A percentile compares a stretch with the other conserved stretches of the same genome.
These are phyloP conservation scores for Gadus chalcogrammus DNA, from an alignment of 2,113 vertebrate species.

Conservation along the genomic window DNA sequence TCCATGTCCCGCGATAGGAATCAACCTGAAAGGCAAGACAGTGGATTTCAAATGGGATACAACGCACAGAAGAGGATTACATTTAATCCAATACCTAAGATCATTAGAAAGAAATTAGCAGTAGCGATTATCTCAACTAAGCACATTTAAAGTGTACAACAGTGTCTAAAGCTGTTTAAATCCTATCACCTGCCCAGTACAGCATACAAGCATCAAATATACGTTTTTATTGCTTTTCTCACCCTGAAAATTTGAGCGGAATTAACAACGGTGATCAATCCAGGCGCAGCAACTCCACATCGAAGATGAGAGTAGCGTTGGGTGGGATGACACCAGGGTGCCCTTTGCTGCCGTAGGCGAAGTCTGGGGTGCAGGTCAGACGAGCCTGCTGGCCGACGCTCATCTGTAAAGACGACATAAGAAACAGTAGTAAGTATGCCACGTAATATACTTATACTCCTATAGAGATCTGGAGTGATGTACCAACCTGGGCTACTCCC, in stretches of 20 bases:
- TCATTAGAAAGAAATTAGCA: constrained; percentile 16
- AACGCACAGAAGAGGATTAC: constrained; percentile 17
- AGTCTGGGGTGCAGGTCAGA: constrained; percentile 89
- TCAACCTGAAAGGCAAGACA: constrained; percentile 68
- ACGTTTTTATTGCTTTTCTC: constrained; percentile 16
- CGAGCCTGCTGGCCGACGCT: constrained; percentile 90
- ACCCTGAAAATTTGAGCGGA: constrained; percentile 66
- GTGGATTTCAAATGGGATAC: neutral
- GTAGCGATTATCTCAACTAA: neutral
- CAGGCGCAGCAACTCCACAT: constrained; percentile 88
- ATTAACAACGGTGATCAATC: constrained; percentile 71
- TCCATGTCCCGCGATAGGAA: constrained; percentile 77
- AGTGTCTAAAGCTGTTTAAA: no score
- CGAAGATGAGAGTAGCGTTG: constrained; percentile 87
- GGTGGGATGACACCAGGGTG: constrained; percentile 92
- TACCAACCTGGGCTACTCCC: constrained; percentile 85
- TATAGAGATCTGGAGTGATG: neutral
- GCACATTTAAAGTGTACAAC: neutral
- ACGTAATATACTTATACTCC: no score
- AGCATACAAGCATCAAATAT: neutral
- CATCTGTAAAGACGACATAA: constrained; percentile 74
- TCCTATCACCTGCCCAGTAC: neutral
- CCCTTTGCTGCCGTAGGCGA: constrained; percentile 83
- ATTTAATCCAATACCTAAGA: constrained; percentile 10
- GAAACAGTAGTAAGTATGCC: no score